phyloP scores from a whole-genome alignment of 1,140 invertebrate genomes.

The Asbolus verrucosus region DNA sequence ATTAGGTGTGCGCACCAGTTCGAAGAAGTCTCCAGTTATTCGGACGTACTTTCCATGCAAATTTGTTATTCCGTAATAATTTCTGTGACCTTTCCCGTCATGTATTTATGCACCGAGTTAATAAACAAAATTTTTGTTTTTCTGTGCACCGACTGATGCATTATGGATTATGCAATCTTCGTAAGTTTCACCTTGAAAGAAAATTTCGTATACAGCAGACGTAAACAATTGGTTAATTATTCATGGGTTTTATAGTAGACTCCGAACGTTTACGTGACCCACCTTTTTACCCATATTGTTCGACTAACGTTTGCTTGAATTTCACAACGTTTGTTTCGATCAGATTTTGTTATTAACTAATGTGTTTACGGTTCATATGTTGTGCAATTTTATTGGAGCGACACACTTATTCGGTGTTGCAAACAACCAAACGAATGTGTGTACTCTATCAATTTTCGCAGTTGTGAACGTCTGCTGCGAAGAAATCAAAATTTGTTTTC shows the following conservation, averaged over 20 bases:
- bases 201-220: background rate
- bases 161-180: background rate
- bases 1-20: no score
- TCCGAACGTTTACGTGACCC: no score
- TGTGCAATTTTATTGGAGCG: conserved; percentile 26
- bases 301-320: no score
- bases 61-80: no score
- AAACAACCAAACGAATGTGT: no score
- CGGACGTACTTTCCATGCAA: no score
- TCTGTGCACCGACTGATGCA: background rate
- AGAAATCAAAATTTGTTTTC: no score
- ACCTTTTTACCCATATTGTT: conserved; percentile 15
- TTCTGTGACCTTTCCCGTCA: background rate
- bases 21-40: no score
- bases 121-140: background rate
- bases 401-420: conserved; percentile 9
- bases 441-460: no score
- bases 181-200: conserved; percentile 14
- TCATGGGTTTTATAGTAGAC: no score
- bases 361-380: conserved; percentile 9
- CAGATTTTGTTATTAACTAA: conserved; percentile 25
- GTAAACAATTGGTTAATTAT: background rate
- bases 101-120: no score
- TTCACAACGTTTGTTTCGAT: conserved; percentile 10
- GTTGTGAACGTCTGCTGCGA: no score